Evolutionary conservation across 2,113 vertebrate species (phyloP).

Genomic region (Aptenodytes forsteri): DNA sequence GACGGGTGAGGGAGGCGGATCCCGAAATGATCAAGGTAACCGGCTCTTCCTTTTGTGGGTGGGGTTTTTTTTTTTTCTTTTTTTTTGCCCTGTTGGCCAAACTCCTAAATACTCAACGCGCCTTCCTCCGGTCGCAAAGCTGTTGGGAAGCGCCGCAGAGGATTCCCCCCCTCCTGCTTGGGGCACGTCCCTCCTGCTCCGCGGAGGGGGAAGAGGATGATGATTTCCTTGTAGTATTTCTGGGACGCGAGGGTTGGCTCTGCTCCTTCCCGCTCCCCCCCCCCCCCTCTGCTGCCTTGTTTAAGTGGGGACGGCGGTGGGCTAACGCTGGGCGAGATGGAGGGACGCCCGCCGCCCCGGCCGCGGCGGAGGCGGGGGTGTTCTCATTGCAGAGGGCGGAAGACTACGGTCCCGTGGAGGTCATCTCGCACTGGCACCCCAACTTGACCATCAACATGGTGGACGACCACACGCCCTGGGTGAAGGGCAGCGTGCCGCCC

Average conservation of each 20-base stretch:
- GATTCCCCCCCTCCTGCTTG: not conserved
- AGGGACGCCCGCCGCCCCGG: accelerated
- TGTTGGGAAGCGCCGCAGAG: accelerated
- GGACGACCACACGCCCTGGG: slow-evolving; percentile 96
- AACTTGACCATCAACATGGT: slow-evolving; percentile 97
- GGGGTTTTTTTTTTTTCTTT: not conserved
- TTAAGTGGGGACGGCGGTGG: accelerated
- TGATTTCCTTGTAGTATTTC: not conserved
- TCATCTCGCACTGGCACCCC: slow-evolving; percentile 97
- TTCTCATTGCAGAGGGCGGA: slow-evolving; percentile 83
- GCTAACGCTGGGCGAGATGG: accelerated
- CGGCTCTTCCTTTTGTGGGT: too few species aligned
- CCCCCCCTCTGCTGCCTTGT: too few species aligned
- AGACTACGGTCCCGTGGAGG: slow-evolving; percentile 90
- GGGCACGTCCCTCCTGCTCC: not conserved
- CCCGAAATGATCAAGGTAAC: slow-evolving; percentile 93
- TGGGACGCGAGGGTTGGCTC: not conserved
- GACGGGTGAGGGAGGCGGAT: slow-evolving; percentile 90
- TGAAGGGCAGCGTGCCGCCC: slow-evolving; percentile 92
- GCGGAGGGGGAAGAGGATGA: accelerated
- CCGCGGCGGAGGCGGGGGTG: too few species aligned
- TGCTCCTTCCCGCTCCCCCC: not conserved
- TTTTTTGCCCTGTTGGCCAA: accelerated
- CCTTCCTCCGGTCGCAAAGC: not conserved
- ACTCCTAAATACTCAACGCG: accelerated